A percentile compares a stretch with the other conserved stretches of the same genome.
These are phyloP conservation scores for Phaonia tiefii DNA, from an alignment of 2,888 invertebrate genomes.

Conservation along the genomic window DNA sequence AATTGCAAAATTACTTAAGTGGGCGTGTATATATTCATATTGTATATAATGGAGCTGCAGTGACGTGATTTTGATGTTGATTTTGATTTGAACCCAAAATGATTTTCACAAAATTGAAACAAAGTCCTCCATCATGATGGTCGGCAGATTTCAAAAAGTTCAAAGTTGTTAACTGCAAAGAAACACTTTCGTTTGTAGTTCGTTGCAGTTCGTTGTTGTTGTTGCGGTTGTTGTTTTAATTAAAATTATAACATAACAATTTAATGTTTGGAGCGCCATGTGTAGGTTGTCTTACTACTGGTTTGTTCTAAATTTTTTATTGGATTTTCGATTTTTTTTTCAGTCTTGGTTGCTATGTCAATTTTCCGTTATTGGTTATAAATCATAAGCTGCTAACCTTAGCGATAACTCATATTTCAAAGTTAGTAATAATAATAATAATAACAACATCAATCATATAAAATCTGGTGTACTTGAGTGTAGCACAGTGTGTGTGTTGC, in stretches of 20 bases:
- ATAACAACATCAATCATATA: constrained; percentile 59
- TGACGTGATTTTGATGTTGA: constrained; percentile 59
- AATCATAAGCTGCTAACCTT: constrained; percentile 64
- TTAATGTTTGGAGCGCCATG: not conserved
- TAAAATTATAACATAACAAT: no score
- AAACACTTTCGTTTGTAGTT: no score
- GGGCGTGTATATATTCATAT: constrained; percentile 49
- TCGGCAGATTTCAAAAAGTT: no score
- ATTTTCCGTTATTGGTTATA: constrained; percentile 24
- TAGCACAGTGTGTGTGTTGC: not conserved
- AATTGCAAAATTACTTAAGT: constrained; percentile 61
- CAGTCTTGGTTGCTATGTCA: constrained; percentile 20
- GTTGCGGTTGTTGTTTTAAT: no score
- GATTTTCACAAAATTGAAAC: constrained; percentile 49
- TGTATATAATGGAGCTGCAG: not conserved
- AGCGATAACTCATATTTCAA: constrained; percentile 54
- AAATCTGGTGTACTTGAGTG: constrained; percentile 27
- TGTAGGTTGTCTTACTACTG: constrained; percentile 60
- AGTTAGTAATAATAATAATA: constrained; percentile 58
- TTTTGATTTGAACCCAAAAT: constrained; percentile 59
- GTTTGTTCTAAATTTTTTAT: constrained; percentile 62
- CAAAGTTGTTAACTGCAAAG: no score
- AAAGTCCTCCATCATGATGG: not conserved
- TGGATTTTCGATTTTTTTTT: constrained; percentile 1
- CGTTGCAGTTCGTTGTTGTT: no score